Evolutionary conservation across 2,888 invertebrate species (phyloP).

Genomic region (Plemyria rubiginata): DNA sequence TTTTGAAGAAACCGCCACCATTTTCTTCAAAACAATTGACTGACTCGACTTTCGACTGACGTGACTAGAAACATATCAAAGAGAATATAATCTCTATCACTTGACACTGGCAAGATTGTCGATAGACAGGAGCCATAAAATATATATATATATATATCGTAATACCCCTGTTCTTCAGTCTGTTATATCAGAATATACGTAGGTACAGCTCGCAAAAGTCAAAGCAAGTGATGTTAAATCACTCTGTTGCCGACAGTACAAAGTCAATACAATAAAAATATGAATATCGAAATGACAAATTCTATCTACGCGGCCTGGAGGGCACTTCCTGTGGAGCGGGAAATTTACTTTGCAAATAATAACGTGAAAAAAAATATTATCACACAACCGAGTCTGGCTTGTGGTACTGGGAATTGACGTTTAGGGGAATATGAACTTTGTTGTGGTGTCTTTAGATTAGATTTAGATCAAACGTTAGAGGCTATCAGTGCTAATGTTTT

Average conservation of each 20-base stretch:
- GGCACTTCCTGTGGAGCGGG: slow-evolving; percentile 42
- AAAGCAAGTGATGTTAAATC: slow-evolving; percentile 10
- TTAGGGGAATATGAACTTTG: slow-evolving; percentile 7
- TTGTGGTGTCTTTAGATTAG: not conserved
- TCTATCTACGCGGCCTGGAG: slow-evolving; percentile 39
- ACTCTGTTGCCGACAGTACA: slow-evolving; percentile 14
- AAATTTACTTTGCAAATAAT: slow-evolving; percentile 49
- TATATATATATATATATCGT: too few species aligned
- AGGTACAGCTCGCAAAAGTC: slow-evolving; percentile 9
- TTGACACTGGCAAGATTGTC: too few species aligned
- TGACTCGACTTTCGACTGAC: too few species aligned
- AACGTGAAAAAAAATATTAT: slow-evolving; percentile 48
- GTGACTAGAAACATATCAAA: too few species aligned
- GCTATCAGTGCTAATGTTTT: too few species aligned
- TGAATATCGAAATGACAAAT: slow-evolving; percentile 44
- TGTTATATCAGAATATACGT: not conserved
- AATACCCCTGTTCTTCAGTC: not conserved
- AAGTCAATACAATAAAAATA: slow-evolving; percentile 39
- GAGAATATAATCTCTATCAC: too few species aligned
- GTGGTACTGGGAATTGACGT: not conserved
- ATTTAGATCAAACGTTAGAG: too few species aligned
- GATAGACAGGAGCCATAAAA: too few species aligned
- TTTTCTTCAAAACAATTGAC: too few species aligned
- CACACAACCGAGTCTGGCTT: slow-evolving; percentile 32
- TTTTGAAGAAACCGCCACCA: too few species aligned